Base-by-base conservation (phyloP, 2,888 invertebrate genomes). In the Apomyelois bistriatella region DNA sequence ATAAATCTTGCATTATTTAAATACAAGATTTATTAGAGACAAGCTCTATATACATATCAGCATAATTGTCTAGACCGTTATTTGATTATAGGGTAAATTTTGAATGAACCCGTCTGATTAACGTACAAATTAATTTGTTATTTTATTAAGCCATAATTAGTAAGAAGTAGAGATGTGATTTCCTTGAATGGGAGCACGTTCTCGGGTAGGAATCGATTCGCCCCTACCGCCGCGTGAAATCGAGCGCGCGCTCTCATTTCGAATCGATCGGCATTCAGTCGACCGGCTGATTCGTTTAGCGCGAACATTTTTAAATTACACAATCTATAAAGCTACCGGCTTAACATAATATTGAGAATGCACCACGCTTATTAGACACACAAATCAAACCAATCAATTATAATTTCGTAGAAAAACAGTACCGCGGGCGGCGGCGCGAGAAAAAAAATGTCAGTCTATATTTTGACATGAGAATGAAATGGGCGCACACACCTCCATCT, bases 151-250 rank as follows among this genome's bases (percentile, higher is more conserved):
- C 28, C 12, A 22, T 55, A 56, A 55, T 59, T 51, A 60, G 47
- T 49, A 53, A 55, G 53, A 59, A 63, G 65, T 68, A 46, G 46
- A 32, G 69, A 71, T 62, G 61, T 58, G 60, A 65, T 67, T 68
- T 66, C 69, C 65, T 63, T 70, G 74, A 80, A 78, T 77, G 68
- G 70, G 70, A 63, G 70, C 80, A 72, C 70, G 75, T 70, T 71
- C 66, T 62, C 64, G 60, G 60, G 63, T 66, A 67, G 64, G 71
- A 83, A 88, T 87, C 85, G 82, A 88, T 89, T 87, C 70, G 70
- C 76, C 74, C 64, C 85, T 72, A 73, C 65, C 71, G 65, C 68
- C 75, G 85, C 86, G 85, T 90, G 85, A 88, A 90, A 89, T 89
- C 84, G 79, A 76, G 70, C 74, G 74, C 73, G 75, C 77, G 76